Evolutionary conservation across 2,888 invertebrate species (phyloP).

Genomic region (Heterodera filipjevi): DNA sequence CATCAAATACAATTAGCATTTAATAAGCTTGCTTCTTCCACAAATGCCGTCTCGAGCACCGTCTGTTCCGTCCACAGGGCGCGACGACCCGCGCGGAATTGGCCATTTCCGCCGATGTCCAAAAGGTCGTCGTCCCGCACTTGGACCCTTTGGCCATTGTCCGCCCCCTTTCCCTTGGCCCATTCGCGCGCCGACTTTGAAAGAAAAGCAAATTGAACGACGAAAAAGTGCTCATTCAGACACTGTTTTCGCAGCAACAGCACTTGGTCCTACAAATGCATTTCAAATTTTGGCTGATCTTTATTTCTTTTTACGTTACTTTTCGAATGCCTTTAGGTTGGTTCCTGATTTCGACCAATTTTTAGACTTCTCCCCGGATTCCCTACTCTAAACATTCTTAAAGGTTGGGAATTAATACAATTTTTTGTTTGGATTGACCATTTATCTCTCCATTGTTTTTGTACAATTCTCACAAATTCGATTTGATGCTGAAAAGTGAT

Average conservation of each 20-base stretch:
- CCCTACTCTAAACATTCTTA: too few relatives aligned
- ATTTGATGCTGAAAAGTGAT: background rate
- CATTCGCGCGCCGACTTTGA: background rate
- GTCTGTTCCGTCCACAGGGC: conserved; percentile 12
- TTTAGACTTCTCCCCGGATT: too few relatives aligned
- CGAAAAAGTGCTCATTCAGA: background rate
- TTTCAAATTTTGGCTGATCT: background rate
- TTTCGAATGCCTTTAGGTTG: too few relatives aligned
- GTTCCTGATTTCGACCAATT: too few relatives aligned
- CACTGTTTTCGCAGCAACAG: conserved; percentile 8
- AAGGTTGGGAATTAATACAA: too few relatives aligned
- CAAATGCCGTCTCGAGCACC: background rate
- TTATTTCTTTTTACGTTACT: too few relatives aligned
- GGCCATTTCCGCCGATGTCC: background rate
- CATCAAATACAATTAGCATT: background rate
- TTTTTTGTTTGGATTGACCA: too few relatives aligned
- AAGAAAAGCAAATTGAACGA: background rate
- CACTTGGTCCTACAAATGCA: background rate
- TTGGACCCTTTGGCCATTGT: background rate
- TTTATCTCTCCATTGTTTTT: background rate
- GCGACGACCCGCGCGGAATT: conserved; percentile 4
- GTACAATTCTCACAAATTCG: background rate
- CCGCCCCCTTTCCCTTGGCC: background rate
- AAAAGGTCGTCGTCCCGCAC: background rate
- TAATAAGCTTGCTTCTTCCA: background rate